phyloP scores from a whole-genome alignment of 37 sponge, comb jelly and placozoan species.

The Ephydatia muelleri region DNA sequence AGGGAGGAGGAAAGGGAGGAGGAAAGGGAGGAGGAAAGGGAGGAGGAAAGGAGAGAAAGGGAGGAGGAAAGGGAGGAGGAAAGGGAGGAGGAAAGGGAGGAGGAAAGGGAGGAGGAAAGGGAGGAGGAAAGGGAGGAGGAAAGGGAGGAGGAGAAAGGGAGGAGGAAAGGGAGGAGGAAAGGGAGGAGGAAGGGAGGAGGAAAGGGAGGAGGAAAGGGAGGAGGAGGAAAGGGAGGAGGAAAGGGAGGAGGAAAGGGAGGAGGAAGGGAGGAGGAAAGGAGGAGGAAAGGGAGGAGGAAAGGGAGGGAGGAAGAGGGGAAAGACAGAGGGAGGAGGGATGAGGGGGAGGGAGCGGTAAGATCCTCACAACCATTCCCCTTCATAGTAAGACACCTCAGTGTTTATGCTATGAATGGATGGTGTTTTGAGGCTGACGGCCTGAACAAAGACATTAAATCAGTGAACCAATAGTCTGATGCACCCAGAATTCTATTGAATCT shows the following conservation, averaged over 20 bases:
- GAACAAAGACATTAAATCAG: too few relatives aligned
- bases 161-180: not conserved
- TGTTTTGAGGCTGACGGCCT: too few relatives aligned
- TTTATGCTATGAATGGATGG: too few relatives aligned
- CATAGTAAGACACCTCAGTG: too few relatives aligned
- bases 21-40: not conserved
- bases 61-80: not conserved
- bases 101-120: constrained; percentile 20
- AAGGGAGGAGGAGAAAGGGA: constrained; percentile 10
- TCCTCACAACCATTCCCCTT: not conserved
- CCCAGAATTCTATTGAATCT: too few relatives aligned
- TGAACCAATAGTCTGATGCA: too few relatives aligned
- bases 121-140: constrained; percentile 6
- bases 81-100: constrained; percentile 21
- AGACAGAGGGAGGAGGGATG: constrained; percentile 10
- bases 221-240: not conserved
- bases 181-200: not conserved
- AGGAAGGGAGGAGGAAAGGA: not conserved
- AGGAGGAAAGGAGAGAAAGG: not conserved
- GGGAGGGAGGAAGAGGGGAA: constrained; percentile 15
- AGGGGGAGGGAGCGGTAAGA: not conserved
- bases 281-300: not conserved
- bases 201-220: constrained; percentile 16
- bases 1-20: not conserved
- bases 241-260: not conserved